These are phyloP conservation scores for Alosa sapidissima DNA, from an alignment of 2,797 vertebrate genomes.

Conservation along the genomic window DNA sequence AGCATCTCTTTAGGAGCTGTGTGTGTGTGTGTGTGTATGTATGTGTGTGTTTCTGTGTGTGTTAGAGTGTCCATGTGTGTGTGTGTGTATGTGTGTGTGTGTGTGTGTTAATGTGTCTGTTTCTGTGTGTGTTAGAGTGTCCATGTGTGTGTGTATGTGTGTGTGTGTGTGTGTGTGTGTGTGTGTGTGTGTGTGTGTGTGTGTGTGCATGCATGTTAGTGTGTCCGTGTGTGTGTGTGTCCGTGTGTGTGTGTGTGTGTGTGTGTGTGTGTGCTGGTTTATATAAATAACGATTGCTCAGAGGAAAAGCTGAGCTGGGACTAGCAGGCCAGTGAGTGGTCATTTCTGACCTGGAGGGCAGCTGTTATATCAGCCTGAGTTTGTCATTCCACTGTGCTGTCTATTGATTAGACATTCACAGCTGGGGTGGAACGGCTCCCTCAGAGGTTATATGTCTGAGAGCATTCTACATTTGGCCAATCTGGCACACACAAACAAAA, in stretches of 20 bases:
- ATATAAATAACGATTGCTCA: background rate
- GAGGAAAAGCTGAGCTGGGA: background rate
- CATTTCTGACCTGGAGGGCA: background rate
- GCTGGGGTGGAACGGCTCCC: background rate
- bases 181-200: background rate
- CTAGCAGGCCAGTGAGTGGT: background rate
- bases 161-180: background rate
- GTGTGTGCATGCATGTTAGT: no score
- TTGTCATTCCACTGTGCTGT: background rate
- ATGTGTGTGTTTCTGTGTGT: background rate
- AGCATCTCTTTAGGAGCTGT: conserved; percentile 16
- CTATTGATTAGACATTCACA: background rate
- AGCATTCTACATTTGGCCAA: background rate
- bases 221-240: background rate
- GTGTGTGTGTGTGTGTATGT: background rate
- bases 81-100: background rate
- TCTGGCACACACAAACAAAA: background rate
- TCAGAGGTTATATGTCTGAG: background rate
- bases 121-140: background rate
- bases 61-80: background rate
- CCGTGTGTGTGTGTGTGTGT: background rate
- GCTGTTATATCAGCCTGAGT: background rate
- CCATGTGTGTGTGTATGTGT: background rate
- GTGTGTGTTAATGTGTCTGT: conserved; percentile 1
- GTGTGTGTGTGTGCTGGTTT: background rate